Conservation (phyloP, 2,888 invertebrate species). For the Dynastes grantii region DNA sequence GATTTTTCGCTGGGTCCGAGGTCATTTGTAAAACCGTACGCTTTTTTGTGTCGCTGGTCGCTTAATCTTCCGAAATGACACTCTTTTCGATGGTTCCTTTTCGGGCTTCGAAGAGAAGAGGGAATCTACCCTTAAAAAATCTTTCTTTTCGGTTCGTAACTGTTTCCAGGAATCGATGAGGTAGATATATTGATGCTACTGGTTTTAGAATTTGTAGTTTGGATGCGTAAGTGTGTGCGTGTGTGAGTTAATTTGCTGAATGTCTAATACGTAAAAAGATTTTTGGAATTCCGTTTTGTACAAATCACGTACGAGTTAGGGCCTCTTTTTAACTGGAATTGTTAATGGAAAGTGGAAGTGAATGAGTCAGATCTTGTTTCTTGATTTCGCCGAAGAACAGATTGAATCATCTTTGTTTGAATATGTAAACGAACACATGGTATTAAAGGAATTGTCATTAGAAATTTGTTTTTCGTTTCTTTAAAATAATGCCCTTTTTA, state of each 20-base stretch:
- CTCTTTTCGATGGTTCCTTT: constrained; percentile 35
- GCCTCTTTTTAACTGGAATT: too few relatives aligned
- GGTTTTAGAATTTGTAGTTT: too few relatives aligned
- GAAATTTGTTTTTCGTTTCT: too few relatives aligned
- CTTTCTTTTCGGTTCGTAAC: not conserved
- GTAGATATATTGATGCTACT: not conserved
- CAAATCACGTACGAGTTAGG: not conserved
- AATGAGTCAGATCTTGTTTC: too few relatives aligned
- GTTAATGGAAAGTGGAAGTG: too few relatives aligned
- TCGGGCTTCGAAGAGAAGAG: not conserved
- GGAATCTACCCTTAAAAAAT: constrained; percentile 23
- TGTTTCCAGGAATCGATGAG: not conserved
- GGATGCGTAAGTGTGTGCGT: too few relatives aligned
- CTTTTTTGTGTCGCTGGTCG: constrained; percentile 57
- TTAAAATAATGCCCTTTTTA: too few relatives aligned
- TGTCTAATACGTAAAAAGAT: not conserved
- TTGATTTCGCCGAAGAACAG: too few relatives aligned
- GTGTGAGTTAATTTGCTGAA: too few relatives aligned
- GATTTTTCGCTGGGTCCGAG: constrained; percentile 42
- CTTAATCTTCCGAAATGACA: constrained; percentile 58
- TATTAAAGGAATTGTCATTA: too few relatives aligned
- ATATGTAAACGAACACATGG: too few relatives aligned
- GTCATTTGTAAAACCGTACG: constrained; percentile 53
- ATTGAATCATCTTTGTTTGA: too few relatives aligned
- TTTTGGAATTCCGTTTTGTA: not conserved